Conservation (phyloP, 2,113 vertebrate species). For the Elgaria multicarinata region DNA sequence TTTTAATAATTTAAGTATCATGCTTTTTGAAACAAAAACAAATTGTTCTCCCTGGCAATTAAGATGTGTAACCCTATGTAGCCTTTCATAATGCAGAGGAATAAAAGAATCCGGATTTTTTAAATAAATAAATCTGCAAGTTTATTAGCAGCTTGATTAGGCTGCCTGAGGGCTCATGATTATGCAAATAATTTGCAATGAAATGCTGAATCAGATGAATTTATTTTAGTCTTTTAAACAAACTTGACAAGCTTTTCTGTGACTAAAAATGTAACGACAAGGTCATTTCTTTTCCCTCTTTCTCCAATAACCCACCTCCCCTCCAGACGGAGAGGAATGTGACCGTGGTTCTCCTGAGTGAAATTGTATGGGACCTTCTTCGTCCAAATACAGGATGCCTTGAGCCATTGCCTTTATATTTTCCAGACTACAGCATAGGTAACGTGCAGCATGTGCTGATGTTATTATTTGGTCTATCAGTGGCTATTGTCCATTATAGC, state of each 20-base stretch:
- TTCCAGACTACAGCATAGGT: constrained; percentile 98
- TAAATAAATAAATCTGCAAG: constrained; percentile 55
- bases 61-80: not conserved
- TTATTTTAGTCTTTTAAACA: constrained; percentile 55
- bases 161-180: constrained; percentile 59
- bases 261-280: constrained; percentile 31
- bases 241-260: constrained; percentile 47
- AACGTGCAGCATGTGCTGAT: constrained; percentile 36
- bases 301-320: not conserved
- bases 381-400: constrained; percentile 90
- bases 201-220: constrained; percentile 51
- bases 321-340: constrained; percentile 90
- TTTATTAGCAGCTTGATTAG: constrained; percentile 67
- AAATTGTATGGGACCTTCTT: constrained; percentile 96
- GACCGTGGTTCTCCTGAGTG: constrained; percentile 90
- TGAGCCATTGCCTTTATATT: constrained; percentile 91
- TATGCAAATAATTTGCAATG: constrained; percentile 59
- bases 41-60: not conserved
- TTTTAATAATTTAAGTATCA: not conserved
- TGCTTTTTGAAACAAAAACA: not conserved
- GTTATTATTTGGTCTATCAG: not conserved
- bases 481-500: not conserved
- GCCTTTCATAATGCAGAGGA: constrained; percentile 32
- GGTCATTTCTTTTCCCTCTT: constrained; percentile 45
- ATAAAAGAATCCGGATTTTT: constrained; percentile 53